These are phyloP conservation scores for Habrosyne pyritoides DNA, from an alignment of 2,888 invertebrate genomes.

Conservation along the genomic window DNA sequence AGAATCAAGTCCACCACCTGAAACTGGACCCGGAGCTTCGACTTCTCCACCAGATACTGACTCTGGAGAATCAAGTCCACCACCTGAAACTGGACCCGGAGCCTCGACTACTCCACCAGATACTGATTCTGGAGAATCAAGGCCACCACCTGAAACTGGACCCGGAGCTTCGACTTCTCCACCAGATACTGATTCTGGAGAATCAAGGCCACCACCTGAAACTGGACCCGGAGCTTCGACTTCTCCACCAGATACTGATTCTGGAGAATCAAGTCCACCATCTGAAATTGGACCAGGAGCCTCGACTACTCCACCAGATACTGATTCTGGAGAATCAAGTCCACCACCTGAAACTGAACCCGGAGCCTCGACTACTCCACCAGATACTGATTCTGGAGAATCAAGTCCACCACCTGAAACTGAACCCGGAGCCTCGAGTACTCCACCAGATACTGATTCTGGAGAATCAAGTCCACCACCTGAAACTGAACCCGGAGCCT, in stretches of 20 bases:
- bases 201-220: constrained; percentile 7
- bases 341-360: constrained; percentile 9
- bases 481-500: no score
- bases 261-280: constrained; percentile 10
- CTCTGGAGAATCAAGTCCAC: constrained; percentile 13
- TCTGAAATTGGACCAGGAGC: constrained; percentile 8
- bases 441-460: no score
- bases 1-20: constrained; percentile 11
- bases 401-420: constrained; percentile 6
- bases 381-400: not conserved
- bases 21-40: constrained; percentile 9
- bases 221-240: constrained; percentile 11
- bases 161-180: not conserved
- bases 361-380: not conserved
- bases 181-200: constrained; percentile 14
- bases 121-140: not conserved
- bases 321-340: constrained; percentile 4
- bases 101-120: constrained; percentile 8
- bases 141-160: not conserved
- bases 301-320: constrained; percentile 12
- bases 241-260: constrained; percentile 9
- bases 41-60: constrained; percentile 10
- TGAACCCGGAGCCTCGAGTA: constrained; percentile 8
- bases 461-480: no score
- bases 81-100: constrained; percentile 12